These are phyloP conservation scores for Macrostomum cliftonense DNA, from an alignment of 2,888 invertebrate genomes.

Conservation along the genomic window DNA sequence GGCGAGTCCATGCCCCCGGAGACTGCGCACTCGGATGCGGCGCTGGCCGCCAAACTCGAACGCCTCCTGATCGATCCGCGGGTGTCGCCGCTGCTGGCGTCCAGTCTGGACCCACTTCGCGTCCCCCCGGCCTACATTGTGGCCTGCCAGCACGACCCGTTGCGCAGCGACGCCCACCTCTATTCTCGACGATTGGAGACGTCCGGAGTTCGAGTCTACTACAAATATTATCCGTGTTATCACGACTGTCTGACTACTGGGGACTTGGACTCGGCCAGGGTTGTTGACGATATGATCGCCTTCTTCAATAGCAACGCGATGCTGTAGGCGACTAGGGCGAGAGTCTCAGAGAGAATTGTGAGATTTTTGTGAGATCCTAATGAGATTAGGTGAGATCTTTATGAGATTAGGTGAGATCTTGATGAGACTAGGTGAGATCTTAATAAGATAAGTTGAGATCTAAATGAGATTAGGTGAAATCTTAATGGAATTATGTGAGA, in stretches of 20 bases:
- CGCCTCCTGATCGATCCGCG: constrained; percentile 20
- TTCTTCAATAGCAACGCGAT: too few species aligned
- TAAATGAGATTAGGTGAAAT: too few species aligned
- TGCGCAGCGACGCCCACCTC: constrained; percentile 35
- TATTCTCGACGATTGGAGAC: constrained; percentile 17
- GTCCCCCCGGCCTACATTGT: constrained; percentile 30
- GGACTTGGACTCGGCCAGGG: background rate
- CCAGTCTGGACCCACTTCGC: constrained; percentile 15
- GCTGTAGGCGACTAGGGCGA: too few species aligned
- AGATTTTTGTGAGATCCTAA: too few species aligned
- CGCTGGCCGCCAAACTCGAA: constrained; percentile 8
- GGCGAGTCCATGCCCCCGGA: background rate
- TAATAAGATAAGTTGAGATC: too few species aligned
- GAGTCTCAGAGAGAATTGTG: too few species aligned
- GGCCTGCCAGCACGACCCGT: constrained; percentile 35
- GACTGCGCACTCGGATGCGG: constrained; percentile 4
- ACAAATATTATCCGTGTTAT: background rate
- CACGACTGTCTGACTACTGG: constrained; percentile 1
- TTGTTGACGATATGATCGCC: too few species aligned
- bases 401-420: too few species aligned
- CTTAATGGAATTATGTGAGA: too few species aligned
- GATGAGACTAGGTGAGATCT: too few species aligned
- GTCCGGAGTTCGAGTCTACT: background rate
- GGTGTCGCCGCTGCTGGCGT: constrained; percentile 31
- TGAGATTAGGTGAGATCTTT: too few species aligned